Percentiles rank a stretch among this genome's conserved stretches.
Conservation (phyloP, 2,113 vertebrate genomes). For the Microcebus griseorufus region DNA sequence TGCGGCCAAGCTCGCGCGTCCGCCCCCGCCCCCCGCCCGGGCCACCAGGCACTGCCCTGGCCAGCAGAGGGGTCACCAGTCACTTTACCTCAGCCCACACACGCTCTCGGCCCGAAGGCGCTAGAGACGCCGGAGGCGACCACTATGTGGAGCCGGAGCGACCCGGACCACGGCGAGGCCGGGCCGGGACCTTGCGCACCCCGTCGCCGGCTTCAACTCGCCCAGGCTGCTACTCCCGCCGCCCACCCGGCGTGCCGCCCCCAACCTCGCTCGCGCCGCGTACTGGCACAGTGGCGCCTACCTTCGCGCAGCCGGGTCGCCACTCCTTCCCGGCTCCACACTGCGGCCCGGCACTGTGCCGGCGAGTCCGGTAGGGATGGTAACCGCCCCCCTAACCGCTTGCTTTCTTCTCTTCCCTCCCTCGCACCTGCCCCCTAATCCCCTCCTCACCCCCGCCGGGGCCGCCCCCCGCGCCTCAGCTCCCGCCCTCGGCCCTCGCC, state of each 20-base stretch:
- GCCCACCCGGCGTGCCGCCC: conserved; percentile 8
- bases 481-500: conserved; percentile 58
- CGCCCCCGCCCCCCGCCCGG: background rate
- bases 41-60: background rate
- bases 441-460: conserved; percentile 53
- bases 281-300: conserved; percentile 53
- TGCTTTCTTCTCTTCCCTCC: conserved; percentile 73
- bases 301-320: conserved; percentile 45
- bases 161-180: conserved; percentile 31
- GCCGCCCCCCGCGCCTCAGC: conserved; percentile 35
- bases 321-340: conserved; percentile 15
- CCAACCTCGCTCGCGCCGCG: background rate
- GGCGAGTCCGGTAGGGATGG: conserved; percentile 48
- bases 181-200: conserved; percentile 47
- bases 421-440: conserved; percentile 75
- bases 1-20: background rate
- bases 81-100: conserved; percentile 47
- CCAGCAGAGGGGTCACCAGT: background rate
- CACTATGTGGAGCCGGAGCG: conserved; percentile 16
- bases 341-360: conserved; percentile 50
- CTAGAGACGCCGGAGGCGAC: background rate
- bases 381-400: conserved; percentile 66
- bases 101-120: background rate
- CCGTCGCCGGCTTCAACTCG: background rate
- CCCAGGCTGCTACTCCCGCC: conserved; percentile 39